These are phyloP conservation scores for Otocyon megalotis DNA, from an alignment of 2,113 vertebrate species.

Conservation along the genomic window DNA sequence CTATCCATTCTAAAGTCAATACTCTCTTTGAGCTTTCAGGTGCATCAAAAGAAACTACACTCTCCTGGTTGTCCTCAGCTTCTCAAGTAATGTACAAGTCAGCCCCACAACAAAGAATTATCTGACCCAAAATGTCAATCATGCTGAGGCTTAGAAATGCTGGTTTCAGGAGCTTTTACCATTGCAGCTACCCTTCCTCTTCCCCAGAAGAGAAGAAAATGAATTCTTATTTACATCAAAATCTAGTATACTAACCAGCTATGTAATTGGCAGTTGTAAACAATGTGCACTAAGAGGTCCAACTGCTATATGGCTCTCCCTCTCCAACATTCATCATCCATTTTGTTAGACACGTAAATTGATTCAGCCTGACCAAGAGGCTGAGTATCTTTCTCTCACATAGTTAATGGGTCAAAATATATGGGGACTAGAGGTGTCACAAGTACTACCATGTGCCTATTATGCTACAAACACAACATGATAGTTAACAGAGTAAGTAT, in stretches of 20 bases:
- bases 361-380: background rate
- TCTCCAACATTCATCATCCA: background rate
- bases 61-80: background rate
- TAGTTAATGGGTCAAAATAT: background rate
- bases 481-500: constrained; percentile 5
- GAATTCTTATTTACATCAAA: constrained; percentile 18
- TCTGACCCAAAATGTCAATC: background rate
- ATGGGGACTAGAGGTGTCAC: background rate
- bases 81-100: background rate
- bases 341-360: background rate
- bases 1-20: background rate
- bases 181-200: background rate
- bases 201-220: background rate
- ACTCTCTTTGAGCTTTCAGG: background rate
- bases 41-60: background rate
- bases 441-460: background rate
- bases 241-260: background rate
- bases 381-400: background rate
- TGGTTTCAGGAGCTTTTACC: background rate
- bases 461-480: background rate
- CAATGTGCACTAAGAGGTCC: background rate
- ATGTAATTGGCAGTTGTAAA: background rate
- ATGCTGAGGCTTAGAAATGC: background rate
- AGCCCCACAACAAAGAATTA: background rate
- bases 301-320: background rate